phyloP scores from a whole-genome alignment of 2,797 vertebrate species.

The Gymnothorax reevesii region DNA sequence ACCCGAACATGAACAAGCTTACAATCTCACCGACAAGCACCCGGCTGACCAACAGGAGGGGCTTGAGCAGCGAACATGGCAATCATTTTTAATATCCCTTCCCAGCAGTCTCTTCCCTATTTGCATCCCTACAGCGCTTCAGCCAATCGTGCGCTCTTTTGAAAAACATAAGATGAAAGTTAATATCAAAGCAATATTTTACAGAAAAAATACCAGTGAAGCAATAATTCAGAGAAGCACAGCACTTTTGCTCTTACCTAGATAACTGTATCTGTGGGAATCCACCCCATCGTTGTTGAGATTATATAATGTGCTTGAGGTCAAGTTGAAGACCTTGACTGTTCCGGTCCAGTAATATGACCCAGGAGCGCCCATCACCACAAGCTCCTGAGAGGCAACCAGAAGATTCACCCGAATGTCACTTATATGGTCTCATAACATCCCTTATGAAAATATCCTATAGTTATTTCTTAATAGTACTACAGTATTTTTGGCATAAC shows the following conservation, averaged over 20 bases:
- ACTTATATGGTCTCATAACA: not conserved
- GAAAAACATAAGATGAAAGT: not conserved
- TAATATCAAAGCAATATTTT: not conserved
- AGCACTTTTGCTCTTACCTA: constrained; percentile 74
- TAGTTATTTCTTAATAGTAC: too few species aligned
- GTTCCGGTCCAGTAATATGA: constrained; percentile 99
- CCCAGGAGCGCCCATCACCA: constrained; percentile 95
- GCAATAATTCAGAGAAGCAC: not conserved
- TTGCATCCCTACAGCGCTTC: too few species aligned
- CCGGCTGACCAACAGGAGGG: too few species aligned
- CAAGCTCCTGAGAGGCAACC: constrained; percentile 80
- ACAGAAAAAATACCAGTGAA: not conserved
- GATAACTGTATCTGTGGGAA: constrained; percentile 90
- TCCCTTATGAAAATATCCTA: too few species aligned
- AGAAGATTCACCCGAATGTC: not conserved
- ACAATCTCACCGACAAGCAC: too few species aligned
- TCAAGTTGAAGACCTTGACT: constrained; percentile 93
- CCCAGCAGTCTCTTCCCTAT: too few species aligned
- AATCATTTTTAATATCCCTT: too few species aligned
- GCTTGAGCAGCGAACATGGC: too few species aligned
- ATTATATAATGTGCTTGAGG: constrained; percentile 87
- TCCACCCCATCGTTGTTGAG: constrained; percentile 81
- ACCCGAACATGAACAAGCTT: too few species aligned
- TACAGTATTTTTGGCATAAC: too few species aligned
- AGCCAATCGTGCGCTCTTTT: not conserved